Base-by-base conservation (phyloP, 1,140 invertebrate genomes). In the Samia ricini region DNA sequence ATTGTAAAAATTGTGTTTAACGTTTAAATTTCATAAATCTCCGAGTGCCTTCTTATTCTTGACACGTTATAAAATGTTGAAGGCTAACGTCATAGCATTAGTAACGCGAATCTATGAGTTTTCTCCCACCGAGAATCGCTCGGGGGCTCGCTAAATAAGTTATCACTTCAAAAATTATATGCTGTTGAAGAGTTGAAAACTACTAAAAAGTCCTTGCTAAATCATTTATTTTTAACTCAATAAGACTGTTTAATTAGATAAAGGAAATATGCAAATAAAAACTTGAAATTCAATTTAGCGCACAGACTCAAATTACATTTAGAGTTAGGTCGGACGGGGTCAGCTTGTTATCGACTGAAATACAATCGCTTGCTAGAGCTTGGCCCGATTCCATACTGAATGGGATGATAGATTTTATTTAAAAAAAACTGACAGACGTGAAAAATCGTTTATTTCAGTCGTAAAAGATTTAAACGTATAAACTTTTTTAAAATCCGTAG, bases 341-440 rank as follows among this genome's bases (percentile, higher is more conserved):
- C 63, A 55, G 68, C 61, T 71, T 74, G 71, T 68, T 71, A 74
- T 68, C 63, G 68, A 58, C 55, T 68, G 68, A 71, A 74, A 70
- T 36, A 68, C 71, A 74, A 74, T 68, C 65, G 66, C 48, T 50
- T 19, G 51, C 48, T 50, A 22, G 51, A 64, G 67, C 56, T 56
- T 68, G 64, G 42, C 68, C 68, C 64, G 57, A 64, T 64, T 71
- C 63, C 63, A 66, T 65, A 67, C 63, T 63, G 71, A 69, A 62
- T 49, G 20, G 21, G 24, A 23, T n/a, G n/a, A n/a, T 55, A 22
- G 24, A 55, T 55, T 55, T 55, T 55, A 23, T 55, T n/a, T n/a
- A n/a, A 24, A 22, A 2, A 12, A 36, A 36, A 36, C 10, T 42
- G n/a, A 42, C 2, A 42, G 33, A 10, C 12, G 1, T 42, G 33